Evolutionary conservation across 2,113 vertebrate species (phyloP).

Genomic region (Spizaetus ornatus): DNA sequence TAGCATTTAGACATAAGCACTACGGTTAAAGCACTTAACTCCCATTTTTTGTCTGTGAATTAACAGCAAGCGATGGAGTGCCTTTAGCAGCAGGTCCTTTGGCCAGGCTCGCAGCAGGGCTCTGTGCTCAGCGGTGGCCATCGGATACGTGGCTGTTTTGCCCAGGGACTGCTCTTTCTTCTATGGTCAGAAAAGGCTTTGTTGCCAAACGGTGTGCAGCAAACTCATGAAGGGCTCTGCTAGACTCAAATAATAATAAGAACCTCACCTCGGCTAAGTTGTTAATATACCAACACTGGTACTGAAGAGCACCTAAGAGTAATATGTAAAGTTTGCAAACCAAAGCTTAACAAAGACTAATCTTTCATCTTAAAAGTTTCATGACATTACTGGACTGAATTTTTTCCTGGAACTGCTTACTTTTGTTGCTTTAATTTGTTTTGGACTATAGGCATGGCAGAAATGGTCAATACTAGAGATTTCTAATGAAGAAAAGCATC

Average conservation of each 20-base stretch:
- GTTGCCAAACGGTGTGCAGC: rapidly evolving
- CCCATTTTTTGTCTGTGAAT: neutral
- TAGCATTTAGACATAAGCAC: neutral
- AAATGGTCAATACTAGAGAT: neutral
- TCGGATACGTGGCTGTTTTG: neutral
- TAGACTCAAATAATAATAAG: neutral
- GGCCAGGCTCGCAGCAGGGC: neutral
- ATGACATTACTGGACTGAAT: neutral
- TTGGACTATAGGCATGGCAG: neutral
- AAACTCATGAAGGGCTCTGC: neutral
- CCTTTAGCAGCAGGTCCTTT: neutral
- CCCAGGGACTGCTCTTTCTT: neutral
- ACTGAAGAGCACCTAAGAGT: neutral
- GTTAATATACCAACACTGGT: neutral
- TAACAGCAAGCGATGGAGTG: rapidly evolving
- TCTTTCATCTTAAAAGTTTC: neutral
- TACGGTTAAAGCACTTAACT: neutral
- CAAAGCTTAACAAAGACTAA: neutral
- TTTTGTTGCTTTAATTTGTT: neutral
- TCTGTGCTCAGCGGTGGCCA: rapidly evolving
- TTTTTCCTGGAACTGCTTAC: neutral
- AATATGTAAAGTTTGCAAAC: neutral
- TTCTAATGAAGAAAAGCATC: neutral
- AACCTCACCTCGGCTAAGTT: neutral
- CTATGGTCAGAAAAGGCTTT: neutral